Percentiles rank a stretch among this genome's conserved stretches.
phyloP scores from a whole-genome alignment of 2,797 vertebrate genomes.

The Notolabrus celidotus region DNA sequence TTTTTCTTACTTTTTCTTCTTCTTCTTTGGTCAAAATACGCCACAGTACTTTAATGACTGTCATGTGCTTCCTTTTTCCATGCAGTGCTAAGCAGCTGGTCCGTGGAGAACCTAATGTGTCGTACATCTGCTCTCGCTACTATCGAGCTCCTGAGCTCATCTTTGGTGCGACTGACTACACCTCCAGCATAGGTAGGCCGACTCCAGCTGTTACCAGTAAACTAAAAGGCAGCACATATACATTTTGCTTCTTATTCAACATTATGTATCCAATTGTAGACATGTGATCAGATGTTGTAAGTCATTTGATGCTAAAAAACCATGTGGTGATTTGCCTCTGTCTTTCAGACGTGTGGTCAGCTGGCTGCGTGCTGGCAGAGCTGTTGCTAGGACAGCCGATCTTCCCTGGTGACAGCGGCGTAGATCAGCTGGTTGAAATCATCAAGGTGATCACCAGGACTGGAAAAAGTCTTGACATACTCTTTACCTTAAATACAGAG shows the following conservation, averaged over 20 bases:
- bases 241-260: too few species aligned
- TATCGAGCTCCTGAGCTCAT: constrained; percentile 99
- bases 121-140: constrained; percentile 99
- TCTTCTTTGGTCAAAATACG: not conserved
- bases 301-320: not conserved
- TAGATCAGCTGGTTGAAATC: constrained; percentile 99
- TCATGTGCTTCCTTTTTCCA: constrained; percentile 41
- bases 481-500: too few species aligned
- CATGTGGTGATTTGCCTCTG: constrained; percentile 29
- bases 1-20: not conserved
- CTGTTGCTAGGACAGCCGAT: constrained; percentile 99
- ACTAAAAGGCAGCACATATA: too few species aligned
- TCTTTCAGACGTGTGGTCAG: constrained; percentile 96
- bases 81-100: constrained; percentile 98
- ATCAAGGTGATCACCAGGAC: constrained; percentile 91
- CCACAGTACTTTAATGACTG: not conserved
- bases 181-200: constrained; percentile 96
- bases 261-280: not conserved
- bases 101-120: constrained; percentile 98
- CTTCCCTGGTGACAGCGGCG: constrained; percentile 99
- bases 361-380: constrained; percentile 97
- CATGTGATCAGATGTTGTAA: not conserved
- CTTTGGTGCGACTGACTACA: constrained; percentile 99
- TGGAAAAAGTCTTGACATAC: too few species aligned
- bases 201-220: not conserved